phyloP scores from a whole-genome alignment of 2,888 invertebrate species.

The Drosophila neonasuta region DNA sequence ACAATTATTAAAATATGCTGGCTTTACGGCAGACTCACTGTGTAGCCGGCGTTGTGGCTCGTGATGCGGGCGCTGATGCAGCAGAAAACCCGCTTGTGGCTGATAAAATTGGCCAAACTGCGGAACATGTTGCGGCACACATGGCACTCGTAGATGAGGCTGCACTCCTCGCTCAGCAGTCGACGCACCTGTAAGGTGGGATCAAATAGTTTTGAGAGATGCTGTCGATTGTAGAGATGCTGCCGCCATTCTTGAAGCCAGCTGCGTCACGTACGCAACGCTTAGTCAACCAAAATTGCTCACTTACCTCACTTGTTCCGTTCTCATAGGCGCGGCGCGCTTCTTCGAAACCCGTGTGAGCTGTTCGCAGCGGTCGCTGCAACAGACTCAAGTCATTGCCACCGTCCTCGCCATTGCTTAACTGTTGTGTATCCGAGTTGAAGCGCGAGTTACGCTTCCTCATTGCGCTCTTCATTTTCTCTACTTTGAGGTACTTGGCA shows the following conservation, averaged over 20 bases:
- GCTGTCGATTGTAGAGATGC: constrained; percentile 7
- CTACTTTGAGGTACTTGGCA: neutral
- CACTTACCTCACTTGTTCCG: constrained; percentile 88
- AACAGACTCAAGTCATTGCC: constrained; percentile 85
- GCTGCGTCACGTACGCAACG: constrained; percentile 65
- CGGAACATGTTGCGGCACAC: constrained; percentile 93
- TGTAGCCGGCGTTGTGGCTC: constrained; percentile 56
- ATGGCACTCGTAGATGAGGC: constrained; percentile 94
- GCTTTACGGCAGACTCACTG: constrained; percentile 72
- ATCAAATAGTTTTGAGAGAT: neutral
- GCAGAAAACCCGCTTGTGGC: constrained; percentile 94
- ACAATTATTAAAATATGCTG: neutral
- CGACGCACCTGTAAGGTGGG: constrained; percentile 85
- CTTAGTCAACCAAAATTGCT: constrained; percentile 1
- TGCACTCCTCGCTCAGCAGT: constrained; percentile 91
- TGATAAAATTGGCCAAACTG: constrained; percentile 92
- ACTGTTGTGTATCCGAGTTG: constrained; percentile 62
- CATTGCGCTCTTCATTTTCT: constrained; percentile 36
- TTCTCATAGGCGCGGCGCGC: constrained; percentile 88
- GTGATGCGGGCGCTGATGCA: constrained; percentile 75
- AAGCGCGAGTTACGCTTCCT: constrained; percentile 68
- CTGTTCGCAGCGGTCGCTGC: constrained; percentile 87
- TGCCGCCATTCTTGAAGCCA: constrained; percentile 59
- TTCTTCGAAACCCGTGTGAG: constrained; percentile 87
- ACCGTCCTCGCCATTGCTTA: constrained; percentile 81